These are phyloP conservation scores for Drosophila subquinaria DNA, from an alignment of 2,888 invertebrate genomes.

Conservation along the genomic window DNA sequence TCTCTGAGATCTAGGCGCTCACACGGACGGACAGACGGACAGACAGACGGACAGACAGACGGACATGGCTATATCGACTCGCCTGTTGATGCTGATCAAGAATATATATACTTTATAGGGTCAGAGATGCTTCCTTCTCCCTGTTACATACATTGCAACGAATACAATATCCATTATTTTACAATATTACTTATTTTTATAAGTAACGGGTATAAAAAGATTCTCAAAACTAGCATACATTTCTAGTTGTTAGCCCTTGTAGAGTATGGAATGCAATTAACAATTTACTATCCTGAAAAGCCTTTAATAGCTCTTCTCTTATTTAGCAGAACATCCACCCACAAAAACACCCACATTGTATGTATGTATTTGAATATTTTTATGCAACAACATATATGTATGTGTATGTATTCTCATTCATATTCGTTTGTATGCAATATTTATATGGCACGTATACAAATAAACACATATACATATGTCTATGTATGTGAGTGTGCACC, in stretches of 20 bases:
- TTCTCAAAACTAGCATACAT: neutral
- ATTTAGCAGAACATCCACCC: slow-evolving; percentile 18
- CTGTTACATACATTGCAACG: too few relatives aligned
- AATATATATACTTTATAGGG: too few relatives aligned
- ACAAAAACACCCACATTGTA: slow-evolving; percentile 3
- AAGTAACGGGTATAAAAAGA: too few relatives aligned
- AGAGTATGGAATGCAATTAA: neutral
- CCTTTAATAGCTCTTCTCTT: slow-evolving; percentile 33
- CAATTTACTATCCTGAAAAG: slow-evolving; percentile 1
- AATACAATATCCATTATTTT: too few relatives aligned
- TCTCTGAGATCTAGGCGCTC: too few relatives aligned
- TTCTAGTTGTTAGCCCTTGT: neutral
- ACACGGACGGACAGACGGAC: too few relatives aligned
- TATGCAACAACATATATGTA: neutral
- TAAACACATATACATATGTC: slow-evolving; percentile 18
- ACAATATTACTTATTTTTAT: too few relatives aligned
- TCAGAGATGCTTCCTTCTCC: too few relatives aligned
- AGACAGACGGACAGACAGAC: too few relatives aligned
- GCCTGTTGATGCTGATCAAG: too few relatives aligned
- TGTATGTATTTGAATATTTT: slow-evolving; percentile 1
- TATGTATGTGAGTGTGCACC: slow-evolving; percentile 33
- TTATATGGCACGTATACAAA: neutral
- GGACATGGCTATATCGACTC: too few relatives aligned
- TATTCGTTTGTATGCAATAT: slow-evolving; percentile 18
- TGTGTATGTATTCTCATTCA: slow-evolving; percentile 29